Conservation (phyloP, 2,113 vertebrate genomes). For the Cynoglossus semilaevis region DNA sequence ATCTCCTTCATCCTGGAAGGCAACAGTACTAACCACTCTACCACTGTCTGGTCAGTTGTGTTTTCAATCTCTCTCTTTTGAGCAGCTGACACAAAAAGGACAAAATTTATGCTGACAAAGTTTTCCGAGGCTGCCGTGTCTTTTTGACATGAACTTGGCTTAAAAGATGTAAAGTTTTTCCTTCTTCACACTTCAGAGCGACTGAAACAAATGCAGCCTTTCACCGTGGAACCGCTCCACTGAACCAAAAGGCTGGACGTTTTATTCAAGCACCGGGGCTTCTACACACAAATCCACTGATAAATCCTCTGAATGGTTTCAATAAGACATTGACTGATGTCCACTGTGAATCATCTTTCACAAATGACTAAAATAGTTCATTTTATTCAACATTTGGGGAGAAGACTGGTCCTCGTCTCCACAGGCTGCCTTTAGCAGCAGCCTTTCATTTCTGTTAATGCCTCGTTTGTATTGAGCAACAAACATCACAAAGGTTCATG, state of each 20-base stretch:
- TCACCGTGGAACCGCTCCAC: conserved; percentile 18
- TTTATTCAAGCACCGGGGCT: conserved; percentile 15
- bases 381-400: background rate
- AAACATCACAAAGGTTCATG: too few relatives aligned
- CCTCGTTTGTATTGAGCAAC: too few relatives aligned
- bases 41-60: background rate
- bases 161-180: conserved; percentile 3
- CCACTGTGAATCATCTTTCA: background rate
- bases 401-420: background rate
- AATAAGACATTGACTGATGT: background rate
- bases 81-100: background rate
- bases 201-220: conserved; percentile 14
- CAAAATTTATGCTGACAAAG: background rate
- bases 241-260: conserved; percentile 31
- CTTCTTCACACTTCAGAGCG: conserved; percentile 13
- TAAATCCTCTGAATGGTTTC: conserved; percentile 9
- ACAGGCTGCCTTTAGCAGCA: too few relatives aligned
- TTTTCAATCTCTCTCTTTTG: background rate
- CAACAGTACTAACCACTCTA: too few relatives aligned
- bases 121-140: background rate
- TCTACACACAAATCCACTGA: background rate
- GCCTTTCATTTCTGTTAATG: too few relatives aligned
- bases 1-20: too few relatives aligned
- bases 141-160: conserved; percentile 1
- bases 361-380: background rate